Conservation (phyloP, 2,888 invertebrate species). For the Galeopsomyia nigrocyanea region DNA sequence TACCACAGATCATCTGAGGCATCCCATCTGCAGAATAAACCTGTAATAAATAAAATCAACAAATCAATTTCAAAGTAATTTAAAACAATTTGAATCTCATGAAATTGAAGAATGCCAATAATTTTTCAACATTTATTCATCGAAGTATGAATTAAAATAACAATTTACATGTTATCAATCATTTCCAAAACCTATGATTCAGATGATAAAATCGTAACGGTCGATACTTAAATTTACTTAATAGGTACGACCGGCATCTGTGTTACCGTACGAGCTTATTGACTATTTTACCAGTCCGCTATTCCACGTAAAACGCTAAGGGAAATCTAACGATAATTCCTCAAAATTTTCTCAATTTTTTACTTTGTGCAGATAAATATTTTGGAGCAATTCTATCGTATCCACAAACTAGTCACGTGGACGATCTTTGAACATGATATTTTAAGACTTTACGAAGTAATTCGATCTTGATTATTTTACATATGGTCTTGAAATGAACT, state of each 20-base stretch:
- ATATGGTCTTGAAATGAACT: no score
- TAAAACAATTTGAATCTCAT: background rate
- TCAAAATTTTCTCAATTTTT: background rate
- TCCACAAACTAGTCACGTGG: background rate
- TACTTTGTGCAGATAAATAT: background rate
- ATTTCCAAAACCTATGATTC: background rate
- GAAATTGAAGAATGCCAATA: background rate
- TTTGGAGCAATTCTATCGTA: background rate
- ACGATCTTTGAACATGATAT: background rate
- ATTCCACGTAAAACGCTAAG: no score
- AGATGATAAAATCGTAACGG: background rate
- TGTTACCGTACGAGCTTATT: slow-evolving; percentile 23
- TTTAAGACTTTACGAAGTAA: background rate
- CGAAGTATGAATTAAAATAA: background rate
- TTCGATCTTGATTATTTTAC: no score
- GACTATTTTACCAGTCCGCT: slow-evolving; percentile 1
- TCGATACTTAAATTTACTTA: slow-evolving; percentile 34
- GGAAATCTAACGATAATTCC: background rate
- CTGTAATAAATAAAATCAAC: slow-evolving; percentile 49
- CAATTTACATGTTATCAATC: background rate
- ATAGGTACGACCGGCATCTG: slow-evolving; percentile 40
- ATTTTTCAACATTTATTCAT: background rate
- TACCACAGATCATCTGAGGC: slow-evolving; percentile 80
- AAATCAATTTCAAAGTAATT: slow-evolving; percentile 18
- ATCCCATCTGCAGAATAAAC: slow-evolving; percentile 75